Conservation (phyloP, 2,113 vertebrate genomes). For the Cheirogaleus medius region DNA sequence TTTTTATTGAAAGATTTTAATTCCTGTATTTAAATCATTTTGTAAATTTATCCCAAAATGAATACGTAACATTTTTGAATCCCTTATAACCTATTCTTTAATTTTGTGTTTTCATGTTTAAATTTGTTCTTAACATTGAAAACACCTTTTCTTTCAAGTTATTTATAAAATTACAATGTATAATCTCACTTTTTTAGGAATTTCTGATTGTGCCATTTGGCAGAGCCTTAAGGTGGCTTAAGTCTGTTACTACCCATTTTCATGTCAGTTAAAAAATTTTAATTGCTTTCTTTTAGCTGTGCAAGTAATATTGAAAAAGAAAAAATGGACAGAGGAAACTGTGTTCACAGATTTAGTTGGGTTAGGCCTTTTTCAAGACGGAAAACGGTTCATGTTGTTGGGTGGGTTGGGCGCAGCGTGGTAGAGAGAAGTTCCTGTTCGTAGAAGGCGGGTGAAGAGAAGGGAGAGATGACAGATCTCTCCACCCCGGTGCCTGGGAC, state of each 20-base stretch:
- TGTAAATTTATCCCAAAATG: background rate
- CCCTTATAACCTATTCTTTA: background rate
- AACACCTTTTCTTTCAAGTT: background rate
- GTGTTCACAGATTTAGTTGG: background rate
- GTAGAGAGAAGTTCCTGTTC: background rate
- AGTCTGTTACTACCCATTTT: background rate
- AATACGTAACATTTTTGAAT: background rate
- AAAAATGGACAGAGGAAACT: background rate
- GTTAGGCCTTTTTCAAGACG: background rate
- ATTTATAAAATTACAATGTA: background rate
- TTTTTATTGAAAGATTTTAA: constrained; percentile 19
- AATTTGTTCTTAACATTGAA: background rate
- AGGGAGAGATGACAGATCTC: background rate
- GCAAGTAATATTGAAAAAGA: background rate
- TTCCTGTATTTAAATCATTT: background rate
- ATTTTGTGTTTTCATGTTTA: background rate
- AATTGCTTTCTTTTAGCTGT: background rate
- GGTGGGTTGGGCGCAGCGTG: background rate
- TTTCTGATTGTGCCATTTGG: constrained; percentile 36
- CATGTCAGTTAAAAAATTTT: background rate
- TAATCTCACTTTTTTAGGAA: background rate
- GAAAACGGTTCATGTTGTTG: background rate
- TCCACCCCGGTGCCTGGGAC: fast-evolving
- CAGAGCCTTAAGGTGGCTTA: background rate
- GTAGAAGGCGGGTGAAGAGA: background rate